These are phyloP conservation scores for Atherinosoma microstoma DNA, from an alignment of 2,797 vertebrate species.

Conservation along the genomic window DNA sequence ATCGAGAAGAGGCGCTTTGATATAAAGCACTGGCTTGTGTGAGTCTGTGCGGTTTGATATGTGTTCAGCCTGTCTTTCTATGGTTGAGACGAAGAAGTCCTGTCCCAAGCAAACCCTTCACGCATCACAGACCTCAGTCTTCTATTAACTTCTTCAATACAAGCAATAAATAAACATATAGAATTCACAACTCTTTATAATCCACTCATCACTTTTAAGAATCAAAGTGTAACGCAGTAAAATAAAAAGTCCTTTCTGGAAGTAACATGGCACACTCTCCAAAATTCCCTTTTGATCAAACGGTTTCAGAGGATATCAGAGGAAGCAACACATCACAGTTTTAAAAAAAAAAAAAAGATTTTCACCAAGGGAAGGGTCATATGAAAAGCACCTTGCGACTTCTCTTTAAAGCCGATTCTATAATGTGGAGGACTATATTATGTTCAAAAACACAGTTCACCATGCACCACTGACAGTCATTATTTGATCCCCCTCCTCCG, in stretches of 20 bases:
- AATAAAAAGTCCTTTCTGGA: slow-evolving; percentile 58
- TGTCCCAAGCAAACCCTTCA: slow-evolving; percentile 68
- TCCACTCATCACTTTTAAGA: slow-evolving; percentile 63
- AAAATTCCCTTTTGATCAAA: slow-evolving; percentile 74
- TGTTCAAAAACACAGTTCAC: slow-evolving; percentile 73
- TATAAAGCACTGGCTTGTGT: slow-evolving; percentile 50
- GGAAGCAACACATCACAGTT: slow-evolving; percentile 69
- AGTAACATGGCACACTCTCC: slow-evolving; percentile 40
- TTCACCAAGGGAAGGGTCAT: slow-evolving; percentile 69
- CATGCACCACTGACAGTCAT: slow-evolving; percentile 60
- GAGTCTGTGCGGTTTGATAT: slow-evolving; percentile 56
- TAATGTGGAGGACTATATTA: slow-evolving; percentile 74
- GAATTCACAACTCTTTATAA: slow-evolving; percentile 77
- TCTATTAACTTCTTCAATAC: slow-evolving; percentile 70
- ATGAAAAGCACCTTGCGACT: slow-evolving; percentile 78
- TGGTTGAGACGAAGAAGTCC: slow-evolving; percentile 60
- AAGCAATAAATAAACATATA: slow-evolving; percentile 77
- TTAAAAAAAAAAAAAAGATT: slow-evolving; percentile 55
- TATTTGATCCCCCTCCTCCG: slow-evolving; percentile 73
- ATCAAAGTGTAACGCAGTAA: slow-evolving; percentile 48
- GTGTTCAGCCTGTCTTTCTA: slow-evolving; percentile 44
- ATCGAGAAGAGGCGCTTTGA: slow-evolving; percentile 59
- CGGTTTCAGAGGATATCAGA: slow-evolving; percentile 62
- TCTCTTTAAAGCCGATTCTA: slow-evolving; percentile 70
- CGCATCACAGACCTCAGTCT: slow-evolving; percentile 58